Evolutionary conservation across 1,140 invertebrate genomes (phyloP), one percentile per base, ranked within the genome.

Genomic region (Ips nitidus): DNA sequence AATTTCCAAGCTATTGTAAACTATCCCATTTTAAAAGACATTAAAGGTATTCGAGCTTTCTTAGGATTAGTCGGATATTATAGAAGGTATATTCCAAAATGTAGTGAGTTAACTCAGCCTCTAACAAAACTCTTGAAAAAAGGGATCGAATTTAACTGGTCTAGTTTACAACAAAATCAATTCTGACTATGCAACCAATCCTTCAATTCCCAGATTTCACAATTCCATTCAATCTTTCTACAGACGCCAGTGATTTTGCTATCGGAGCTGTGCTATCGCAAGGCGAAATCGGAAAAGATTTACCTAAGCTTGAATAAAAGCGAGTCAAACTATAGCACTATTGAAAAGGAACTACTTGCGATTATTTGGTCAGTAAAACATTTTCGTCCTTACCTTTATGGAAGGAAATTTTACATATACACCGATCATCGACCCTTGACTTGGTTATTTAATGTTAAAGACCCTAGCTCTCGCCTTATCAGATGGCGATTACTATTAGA

Each of bases 281-380:
- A 69, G 71, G 73, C 8, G 8, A 43, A n/a, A 60, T 74, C 41
- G 73, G 74, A 2, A 45, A 73, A 41, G 79, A 75, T 68, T n/a
- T 41, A 4, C 75, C 76, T 3, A 72, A 77, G 76, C 1, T 63
- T 80, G n/a, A 77, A 71, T 38, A 71, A 73, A 47, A 66, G 66
- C 6, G 77, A 78, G 73, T 60, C 36, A 56, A 75, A 73, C 67
- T 79, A 78, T 70, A 63, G 62, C 2, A 74, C 74, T 7, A 77
- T 73, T 4, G 77, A 80, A 69, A 74, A 75, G 59, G 77, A 80
- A 74, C 58, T 73, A 1, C 69, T 84, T 22, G 82, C 82, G 1
- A 74, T 84, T 41, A 66, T 76, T 43, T 59, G 59, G 76, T 80
- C 81, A 5, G 75, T 82, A 5, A 77, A 81, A 66, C 72, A 82